Conservation (phyloP, 2,888 invertebrate genomes). For the Spilarctia lutea region DNA sequence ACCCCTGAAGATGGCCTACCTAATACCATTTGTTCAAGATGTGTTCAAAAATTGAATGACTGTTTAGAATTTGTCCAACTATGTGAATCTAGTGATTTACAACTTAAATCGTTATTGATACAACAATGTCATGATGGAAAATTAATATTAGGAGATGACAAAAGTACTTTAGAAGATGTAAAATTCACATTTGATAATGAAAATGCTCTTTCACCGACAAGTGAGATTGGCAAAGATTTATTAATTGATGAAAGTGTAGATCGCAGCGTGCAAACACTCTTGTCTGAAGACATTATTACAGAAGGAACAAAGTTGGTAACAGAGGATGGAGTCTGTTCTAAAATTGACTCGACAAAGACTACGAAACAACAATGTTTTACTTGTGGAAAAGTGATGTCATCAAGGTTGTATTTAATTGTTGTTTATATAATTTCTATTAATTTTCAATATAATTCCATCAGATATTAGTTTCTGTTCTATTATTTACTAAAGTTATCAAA, state of each 20-base stretch:
- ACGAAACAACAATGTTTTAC: conserved; percentile 78
- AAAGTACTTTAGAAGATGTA: conserved; percentile 21
- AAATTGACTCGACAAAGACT: conserved; percentile 43
- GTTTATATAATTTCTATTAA: background rate
- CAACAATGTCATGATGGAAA: conserved; percentile 40
- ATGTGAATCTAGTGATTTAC: conserved; percentile 69
- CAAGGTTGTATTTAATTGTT: conserved; percentile 63
- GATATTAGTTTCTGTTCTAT: background rate
- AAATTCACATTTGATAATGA: conserved; percentile 36
- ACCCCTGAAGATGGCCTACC: conserved; percentile 73
- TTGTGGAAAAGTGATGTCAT: conserved; percentile 85
- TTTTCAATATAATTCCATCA: too few relatives aligned
- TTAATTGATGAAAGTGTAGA: conserved; percentile 50
- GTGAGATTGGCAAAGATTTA: conserved; percentile 48
- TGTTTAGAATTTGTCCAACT: conserved; percentile 70
- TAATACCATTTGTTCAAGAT: conserved; percentile 68
- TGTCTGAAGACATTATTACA: conserved; percentile 27
- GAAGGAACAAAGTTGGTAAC: conserved; percentile 24
- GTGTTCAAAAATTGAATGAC: conserved; percentile 64
- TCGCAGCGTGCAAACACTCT: conserved; percentile 25
- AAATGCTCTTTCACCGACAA: conserved; percentile 44
- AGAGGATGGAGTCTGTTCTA: conserved; percentile 27
- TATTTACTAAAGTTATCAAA: background rate
- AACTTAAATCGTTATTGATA: conserved; percentile 56
- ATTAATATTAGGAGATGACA: conserved; percentile 18